Conservation (phyloP, 2,888 invertebrate genomes). For the Caradrina clavipalpis region DNA sequence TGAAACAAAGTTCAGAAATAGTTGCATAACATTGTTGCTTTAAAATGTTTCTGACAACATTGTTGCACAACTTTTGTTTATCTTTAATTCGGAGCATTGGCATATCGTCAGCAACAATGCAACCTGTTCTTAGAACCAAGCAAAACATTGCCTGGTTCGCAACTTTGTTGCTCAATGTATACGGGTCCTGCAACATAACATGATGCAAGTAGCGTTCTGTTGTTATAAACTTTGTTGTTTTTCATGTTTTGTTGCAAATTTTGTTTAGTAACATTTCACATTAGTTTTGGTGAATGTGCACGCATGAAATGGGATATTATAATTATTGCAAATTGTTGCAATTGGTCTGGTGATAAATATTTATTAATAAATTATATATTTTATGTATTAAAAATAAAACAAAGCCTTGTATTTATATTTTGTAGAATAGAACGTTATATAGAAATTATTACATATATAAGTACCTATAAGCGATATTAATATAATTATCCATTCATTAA, state of each 20-base stretch:
- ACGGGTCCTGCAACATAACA: conserved; percentile 2
- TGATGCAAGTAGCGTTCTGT: background rate
- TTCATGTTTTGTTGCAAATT: conserved; percentile 9
- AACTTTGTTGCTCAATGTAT: no score
- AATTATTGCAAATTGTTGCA: background rate
- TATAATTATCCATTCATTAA: no score
- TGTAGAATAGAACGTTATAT: no score
- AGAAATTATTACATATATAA: background rate
- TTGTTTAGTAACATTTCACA: background rate
- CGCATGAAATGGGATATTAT: conserved; percentile 16
- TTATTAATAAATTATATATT: background rate
- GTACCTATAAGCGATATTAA: background rate
- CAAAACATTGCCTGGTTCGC: no score
- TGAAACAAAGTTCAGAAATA: background rate
- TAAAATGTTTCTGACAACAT: no score
- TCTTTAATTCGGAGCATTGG: background rate
- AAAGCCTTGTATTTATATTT: conserved; percentile 39
- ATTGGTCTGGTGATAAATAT: background rate
- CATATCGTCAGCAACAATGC: background rate
- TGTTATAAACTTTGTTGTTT: background rate
- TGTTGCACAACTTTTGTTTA: background rate
- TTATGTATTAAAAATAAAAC: background rate
- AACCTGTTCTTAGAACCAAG: no score
- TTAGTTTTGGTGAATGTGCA: background rate
- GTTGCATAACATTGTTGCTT: no score